phyloP scores from a whole-genome alignment of 2,888 invertebrate species.

The Eupsilia transversa region DNA sequence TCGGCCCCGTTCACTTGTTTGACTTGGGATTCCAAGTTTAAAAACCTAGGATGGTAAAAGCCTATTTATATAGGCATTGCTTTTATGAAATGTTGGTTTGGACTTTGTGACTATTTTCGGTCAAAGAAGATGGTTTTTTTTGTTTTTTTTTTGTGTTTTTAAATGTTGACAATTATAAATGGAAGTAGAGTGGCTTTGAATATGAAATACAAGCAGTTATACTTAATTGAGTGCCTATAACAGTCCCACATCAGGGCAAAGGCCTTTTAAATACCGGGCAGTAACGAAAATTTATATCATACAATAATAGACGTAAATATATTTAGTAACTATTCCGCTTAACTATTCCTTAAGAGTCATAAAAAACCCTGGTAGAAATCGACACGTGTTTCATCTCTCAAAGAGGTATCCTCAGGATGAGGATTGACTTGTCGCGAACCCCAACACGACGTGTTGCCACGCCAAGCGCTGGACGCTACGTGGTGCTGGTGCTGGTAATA shows the following conservation, averaged over 20 bases:
- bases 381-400: too few relatives aligned
- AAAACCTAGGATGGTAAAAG: conserved; percentile 59
- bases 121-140: background rate
- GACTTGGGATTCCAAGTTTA: conserved; percentile 68
- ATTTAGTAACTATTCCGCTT: too few relatives aligned
- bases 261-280: background rate
- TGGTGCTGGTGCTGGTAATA: too few relatives aligned
- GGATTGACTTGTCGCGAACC: too few relatives aligned
- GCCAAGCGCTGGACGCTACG: too few relatives aligned
- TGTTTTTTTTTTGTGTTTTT: background rate
- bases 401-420: too few relatives aligned
- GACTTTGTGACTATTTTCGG: conserved; percentile 39
- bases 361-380: too few relatives aligned
- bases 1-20: conserved; percentile 70
- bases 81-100: conserved; percentile 16
- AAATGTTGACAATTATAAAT: background rate
- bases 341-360: too few relatives aligned
- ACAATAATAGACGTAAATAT: too few relatives aligned
- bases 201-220: background rate
- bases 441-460: too few relatives aligned
- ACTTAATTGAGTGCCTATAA: too few relatives aligned
- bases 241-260: background rate
- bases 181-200: conserved; percentile 1
- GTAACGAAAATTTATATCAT: background rate
- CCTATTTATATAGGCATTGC: conserved; percentile 38